phyloP scores from a whole-genome alignment of 2,113 vertebrate species.

The Lasiurus cinereus region DNA sequence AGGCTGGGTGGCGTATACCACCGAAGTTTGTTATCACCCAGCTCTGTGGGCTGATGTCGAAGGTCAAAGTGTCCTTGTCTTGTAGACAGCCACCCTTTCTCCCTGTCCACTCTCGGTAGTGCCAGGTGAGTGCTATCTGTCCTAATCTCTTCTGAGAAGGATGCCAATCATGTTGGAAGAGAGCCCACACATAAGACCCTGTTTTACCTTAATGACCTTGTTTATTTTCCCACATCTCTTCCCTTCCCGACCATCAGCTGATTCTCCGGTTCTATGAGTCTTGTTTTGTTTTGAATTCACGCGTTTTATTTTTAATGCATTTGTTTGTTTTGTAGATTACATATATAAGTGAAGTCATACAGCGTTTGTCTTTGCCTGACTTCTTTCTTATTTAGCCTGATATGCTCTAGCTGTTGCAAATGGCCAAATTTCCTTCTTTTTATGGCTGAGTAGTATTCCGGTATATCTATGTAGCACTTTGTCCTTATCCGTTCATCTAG shows the following conservation, averaged over 20 bases:
- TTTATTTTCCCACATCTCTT: no score
- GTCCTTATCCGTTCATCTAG: no score
- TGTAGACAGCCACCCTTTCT: fast-evolving
- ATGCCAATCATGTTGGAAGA: not conserved
- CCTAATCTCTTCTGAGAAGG: not conserved
- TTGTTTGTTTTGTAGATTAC: not conserved
- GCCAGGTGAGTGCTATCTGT: not conserved
- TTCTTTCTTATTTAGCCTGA: not conserved
- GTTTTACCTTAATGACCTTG: not conserved
- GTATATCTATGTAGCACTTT: no score
- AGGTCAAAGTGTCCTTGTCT: not conserved
- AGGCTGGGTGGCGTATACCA: fast-evolving
- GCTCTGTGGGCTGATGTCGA: not conserved
- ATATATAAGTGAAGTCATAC: not conserved
- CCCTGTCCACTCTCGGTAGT: not conserved
- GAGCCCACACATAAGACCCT: fast-evolving
- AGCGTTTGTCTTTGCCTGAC: not conserved
- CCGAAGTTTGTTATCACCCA: not conserved
- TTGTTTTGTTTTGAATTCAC: not conserved
- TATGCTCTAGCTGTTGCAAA: not conserved
- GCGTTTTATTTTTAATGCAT: no score
- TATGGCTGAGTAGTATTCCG: not conserved
- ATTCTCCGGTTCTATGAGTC: not conserved
- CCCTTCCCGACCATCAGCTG: not conserved
- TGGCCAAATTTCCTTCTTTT: no score